Evolutionary conservation across 2,113 vertebrate species (phyloP), one percentile per base, ranked within the genome.

Genomic region (Podarcis cretensis): DNA sequence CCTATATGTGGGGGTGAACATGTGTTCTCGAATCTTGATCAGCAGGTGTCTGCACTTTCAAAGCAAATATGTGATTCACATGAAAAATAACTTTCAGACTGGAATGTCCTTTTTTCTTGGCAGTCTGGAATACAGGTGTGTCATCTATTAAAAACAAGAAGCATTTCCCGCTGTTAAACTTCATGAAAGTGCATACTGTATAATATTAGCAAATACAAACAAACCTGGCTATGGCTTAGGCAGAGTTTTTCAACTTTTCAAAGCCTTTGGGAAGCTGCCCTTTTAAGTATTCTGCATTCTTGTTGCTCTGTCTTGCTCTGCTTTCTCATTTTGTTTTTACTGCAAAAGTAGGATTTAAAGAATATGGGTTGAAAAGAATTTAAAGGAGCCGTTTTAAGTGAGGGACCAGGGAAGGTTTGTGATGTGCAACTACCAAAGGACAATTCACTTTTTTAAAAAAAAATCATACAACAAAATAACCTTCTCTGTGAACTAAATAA

Each of bases 391-490:
- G 0, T 54, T 35, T 88, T 80, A 91, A 84, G 5, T 86, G 40
- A 25, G 66, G 59, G 74, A 90, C 82, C 54, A 66, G 3, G 14
- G 20, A 65, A n/a, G 8, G 10, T 48, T 86, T 66, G 3, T 43
- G 40, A 8, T 78, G 16, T 90, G 91, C 74, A 48, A 14, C 5
- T 86, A 3, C 2, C 0, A 87, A 86, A 85, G 68, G 84, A 81
- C 80, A 85, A 92, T 92, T 90, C 1, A 73, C 43, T 23, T 6
- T 59, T 59, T 63, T 20, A 83, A 83, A 54, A 83, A 54, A 57
- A 21, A 8, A 89, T 75, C 6, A 3, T 6, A 40, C 87, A 76
- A 13, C 75, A 59, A 89, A 92, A 18, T 2, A 18, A n/a, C 35
- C 32, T 5, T 48, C 25, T 43, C 25, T 43, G 27, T 83, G 81